Percentiles rank a stretch among this genome's conserved stretches.
Conservation (phyloP, 2,797 vertebrate genomes). For the Tokudaia muenninki region DNA sequence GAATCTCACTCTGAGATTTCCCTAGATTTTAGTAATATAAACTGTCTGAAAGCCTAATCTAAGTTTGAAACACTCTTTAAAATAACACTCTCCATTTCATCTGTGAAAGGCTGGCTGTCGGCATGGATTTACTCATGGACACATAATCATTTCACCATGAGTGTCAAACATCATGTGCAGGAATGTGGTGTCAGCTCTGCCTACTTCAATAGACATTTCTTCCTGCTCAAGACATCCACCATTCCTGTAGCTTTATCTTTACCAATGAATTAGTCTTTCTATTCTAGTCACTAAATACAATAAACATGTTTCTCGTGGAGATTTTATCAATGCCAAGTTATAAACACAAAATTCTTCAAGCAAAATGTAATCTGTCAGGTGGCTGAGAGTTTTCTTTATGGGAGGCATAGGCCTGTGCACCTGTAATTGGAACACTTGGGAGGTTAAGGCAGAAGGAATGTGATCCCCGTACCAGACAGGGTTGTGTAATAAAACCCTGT, state of each 20-base stretch:
- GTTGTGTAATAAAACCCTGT: neutral
- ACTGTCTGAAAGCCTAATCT: conserved; percentile 81
- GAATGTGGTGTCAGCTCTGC: conserved; percentile 72
- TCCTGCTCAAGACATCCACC: conserved; percentile 60
- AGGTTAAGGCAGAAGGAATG: neutral
- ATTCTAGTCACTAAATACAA: conserved; percentile 65
- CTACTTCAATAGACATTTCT: conserved; percentile 53
- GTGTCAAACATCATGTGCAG: conserved; percentile 71
- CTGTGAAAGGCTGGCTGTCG: conserved; percentile 24
- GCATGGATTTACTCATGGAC: conserved; percentile 75
- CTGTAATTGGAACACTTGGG: neutral
- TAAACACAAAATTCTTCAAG: conserved; percentile 70
- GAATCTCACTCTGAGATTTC: conserved; percentile 67
- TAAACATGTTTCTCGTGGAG: conserved; percentile 59
- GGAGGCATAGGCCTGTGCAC: neutral
- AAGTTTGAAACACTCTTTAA: conserved; percentile 64
- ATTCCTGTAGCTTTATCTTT: conserved; percentile 58
- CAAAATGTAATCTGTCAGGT: conserved; percentile 72
- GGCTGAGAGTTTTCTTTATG: conserved; percentile 38
- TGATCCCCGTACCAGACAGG: neutral
- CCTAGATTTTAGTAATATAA: conserved; percentile 50
- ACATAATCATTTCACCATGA: conserved; percentile 74
- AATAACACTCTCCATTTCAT: conserved; percentile 62
- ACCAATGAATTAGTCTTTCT: conserved; percentile 51
- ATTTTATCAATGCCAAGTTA: conserved; percentile 68